phyloP scores from a whole-genome alignment of 2,113 vertebrate genomes.

The Aegithalos caudatus region DNA sequence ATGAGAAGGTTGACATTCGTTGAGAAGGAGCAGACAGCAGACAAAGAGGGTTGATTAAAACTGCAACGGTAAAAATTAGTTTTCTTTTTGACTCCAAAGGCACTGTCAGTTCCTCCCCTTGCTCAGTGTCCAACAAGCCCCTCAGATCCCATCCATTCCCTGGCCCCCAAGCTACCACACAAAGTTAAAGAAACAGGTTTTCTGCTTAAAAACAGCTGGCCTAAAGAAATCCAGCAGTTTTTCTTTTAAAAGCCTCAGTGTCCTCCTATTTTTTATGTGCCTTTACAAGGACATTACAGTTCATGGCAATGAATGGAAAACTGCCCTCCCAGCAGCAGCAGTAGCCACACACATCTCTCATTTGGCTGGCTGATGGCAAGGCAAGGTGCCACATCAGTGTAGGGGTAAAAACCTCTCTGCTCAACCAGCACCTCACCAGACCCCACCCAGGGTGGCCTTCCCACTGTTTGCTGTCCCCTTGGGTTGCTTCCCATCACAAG shows the following conservation, averaged over 20 bases:
- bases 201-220: background rate
- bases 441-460: background rate
- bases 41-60: conserved; percentile 6
- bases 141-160: background rate
- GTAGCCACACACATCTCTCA: background rate
- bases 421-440: background rate
- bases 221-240: background rate
- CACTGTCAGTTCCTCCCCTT: background rate
- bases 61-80: background rate
- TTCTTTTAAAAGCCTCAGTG: background rate
- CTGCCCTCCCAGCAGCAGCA: background rate
- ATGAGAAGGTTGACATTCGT: background rate
- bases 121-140: background rate
- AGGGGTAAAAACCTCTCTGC: background rate
- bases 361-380: background rate
- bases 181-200: background rate
- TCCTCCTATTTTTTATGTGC: background rate
- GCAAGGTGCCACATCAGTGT: background rate
- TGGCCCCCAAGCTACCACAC: background rate
- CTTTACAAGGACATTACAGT: background rate
- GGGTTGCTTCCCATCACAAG: background rate
- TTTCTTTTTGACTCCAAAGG: background rate
- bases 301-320: background rate
- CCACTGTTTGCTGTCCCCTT: background rate
- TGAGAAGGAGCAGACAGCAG: conserved; percentile 3